Conservation (phyloP, 2,797 vertebrate genomes). For the Pseudochromis fuscus region DNA sequence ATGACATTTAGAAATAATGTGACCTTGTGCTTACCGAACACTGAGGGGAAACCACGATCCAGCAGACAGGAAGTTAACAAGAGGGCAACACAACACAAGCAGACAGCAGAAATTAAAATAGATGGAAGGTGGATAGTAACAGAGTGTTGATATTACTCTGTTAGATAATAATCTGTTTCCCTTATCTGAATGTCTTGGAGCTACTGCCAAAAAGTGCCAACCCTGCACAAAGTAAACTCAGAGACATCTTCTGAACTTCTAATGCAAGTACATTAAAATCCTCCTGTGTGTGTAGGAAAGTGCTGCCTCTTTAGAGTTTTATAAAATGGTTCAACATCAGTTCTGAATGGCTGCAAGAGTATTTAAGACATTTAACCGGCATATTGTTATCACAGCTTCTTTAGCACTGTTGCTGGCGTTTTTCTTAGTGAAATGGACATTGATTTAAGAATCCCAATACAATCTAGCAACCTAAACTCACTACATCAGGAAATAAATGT, state of each 20-base stretch:
- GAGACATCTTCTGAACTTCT: conserved; percentile 21
- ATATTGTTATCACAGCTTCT: conserved; percentile 14
- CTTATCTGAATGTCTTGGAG: conserved; percentile 15
- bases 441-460: conserved; percentile 15
- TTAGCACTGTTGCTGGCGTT: conserved; percentile 9
- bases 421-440: conserved; percentile 10
- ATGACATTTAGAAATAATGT: conserved; percentile 22
- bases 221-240: conserved; percentile 6
- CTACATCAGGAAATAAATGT: neutral
- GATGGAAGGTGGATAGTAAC: conserved; percentile 17
- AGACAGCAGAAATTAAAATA: conserved; percentile 35
- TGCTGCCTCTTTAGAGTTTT: neutral
- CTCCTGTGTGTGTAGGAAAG: neutral
- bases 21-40: conserved; percentile 26
- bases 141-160: conserved; percentile 11
- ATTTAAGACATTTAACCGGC: conserved; percentile 15
- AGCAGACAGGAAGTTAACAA: conserved; percentile 21
- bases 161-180: conserved; percentile 7
- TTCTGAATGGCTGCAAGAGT: neutral
- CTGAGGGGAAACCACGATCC: conserved; percentile 11
- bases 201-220: conserved; percentile 5
- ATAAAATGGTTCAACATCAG: conserved; percentile 1
- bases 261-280: conserved; percentile 27
- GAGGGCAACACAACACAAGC: conserved; percentile 25
- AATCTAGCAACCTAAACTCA: too few species aligned